These are phyloP conservation scores for Cichlasoma orientale DNA, from an alignment of 2,797 vertebrate species.

Conservation along the genomic window DNA sequence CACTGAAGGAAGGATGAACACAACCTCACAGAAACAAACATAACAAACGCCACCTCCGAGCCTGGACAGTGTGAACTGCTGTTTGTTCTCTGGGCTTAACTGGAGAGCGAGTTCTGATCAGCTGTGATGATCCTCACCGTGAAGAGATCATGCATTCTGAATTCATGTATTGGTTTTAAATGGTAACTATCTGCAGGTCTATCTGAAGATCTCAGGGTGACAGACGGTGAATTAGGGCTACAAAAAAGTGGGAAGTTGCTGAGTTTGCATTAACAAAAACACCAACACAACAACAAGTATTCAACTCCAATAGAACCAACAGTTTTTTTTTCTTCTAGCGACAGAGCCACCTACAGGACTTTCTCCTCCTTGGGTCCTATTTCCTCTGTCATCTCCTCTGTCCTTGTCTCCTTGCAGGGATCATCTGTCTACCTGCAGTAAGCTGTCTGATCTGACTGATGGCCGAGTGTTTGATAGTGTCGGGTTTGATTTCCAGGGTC, in stretches of 20 bases:
- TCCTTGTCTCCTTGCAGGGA: conserved; percentile 24
- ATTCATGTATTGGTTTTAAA: background rate
- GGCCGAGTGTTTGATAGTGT: conserved; percentile 39
- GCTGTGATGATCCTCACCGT: background rate
- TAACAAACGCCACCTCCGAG: background rate
- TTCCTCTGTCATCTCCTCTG: background rate
- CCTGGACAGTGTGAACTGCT: background rate
- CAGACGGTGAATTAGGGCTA: too few relatives aligned
- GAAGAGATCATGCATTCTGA: background rate
- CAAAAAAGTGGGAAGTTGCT: too few relatives aligned
- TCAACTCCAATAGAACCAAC: background rate
- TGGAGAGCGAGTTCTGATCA: background rate
- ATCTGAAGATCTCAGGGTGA: background rate
- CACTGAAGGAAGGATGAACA: background rate
- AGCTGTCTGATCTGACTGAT: conserved; percentile 59
- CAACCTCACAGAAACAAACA: background rate
- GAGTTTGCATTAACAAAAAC: background rate
- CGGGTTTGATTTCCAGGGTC: conserved; percentile 57
- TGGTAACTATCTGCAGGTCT: background rate
- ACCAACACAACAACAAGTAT: background rate
- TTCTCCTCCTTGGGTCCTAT: background rate
- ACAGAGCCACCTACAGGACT: rapidly evolving
- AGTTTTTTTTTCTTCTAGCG: background rate
- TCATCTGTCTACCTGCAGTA: conserved; percentile 20
- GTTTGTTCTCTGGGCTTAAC: background rate